Base-by-base conservation (phyloP, 2,888 invertebrate genomes). In the Andrena flavipes region DNA sequence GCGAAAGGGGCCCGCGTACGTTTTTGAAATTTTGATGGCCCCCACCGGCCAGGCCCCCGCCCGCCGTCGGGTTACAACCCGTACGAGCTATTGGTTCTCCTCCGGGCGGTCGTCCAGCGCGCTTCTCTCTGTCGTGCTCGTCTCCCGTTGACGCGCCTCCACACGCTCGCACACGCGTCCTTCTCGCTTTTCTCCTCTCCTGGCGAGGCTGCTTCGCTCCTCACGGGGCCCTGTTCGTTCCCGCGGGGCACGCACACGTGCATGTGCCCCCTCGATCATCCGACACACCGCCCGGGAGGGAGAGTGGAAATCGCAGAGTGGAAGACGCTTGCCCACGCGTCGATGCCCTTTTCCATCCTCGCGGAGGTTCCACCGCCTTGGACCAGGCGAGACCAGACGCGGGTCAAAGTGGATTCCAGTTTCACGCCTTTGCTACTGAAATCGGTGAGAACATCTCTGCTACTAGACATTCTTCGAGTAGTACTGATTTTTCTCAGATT, bases 11-110 rank as follows among this genome's bases (percentile, higher is more conserved):
- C 89, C 93, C 93, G 93, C 92, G 93, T 93, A 94, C 94, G 94
- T 94, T 93, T 93, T 94, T 94, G 94, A 94, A 94, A 94, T 94
- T 94, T 94, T 94, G 94, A 94, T 94, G 93, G 93, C 93, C 94
- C 94, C 94, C 94, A 93, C 94, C 87, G 87, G 67, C 23, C n/a
- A 48, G 80, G 76, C 68, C 86, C 76, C 80, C 86, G 78, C 76
- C 80, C 72, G 79, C 73, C 77, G 73, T 23, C 72, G 83, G 75
- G 84, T 88, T 87, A 86, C 88, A 86, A 84, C 75, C 87, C 87
- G 77, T 87, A 86, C 87, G 86, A 88, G 88, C 88, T 89, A 88
- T 88, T 89, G 88, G 90, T 85, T 87, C 90, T 88, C 79, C 89
- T 84, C 77, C 81, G 74, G 82, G 78, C 84, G 80, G 74, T 82